Base-by-base conservation (phyloP, 2,888 invertebrate species). In the Latheticus oryzae region DNA sequence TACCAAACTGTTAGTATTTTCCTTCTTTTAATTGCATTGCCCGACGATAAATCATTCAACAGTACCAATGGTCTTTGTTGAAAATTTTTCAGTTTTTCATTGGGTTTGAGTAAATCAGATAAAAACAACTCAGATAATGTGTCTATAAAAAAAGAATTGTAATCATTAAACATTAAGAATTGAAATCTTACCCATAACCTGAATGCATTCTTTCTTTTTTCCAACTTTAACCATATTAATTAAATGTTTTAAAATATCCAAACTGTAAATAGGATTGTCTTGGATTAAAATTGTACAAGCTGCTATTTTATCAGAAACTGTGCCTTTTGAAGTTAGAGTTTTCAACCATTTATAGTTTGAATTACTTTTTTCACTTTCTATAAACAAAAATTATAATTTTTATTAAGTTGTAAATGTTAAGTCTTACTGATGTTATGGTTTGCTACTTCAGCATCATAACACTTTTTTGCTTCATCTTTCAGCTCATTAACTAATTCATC, bases 231-330 rank as follows among this genome's bases (percentile, higher is more conserved):
- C 88, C 84, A 89, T 88, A 58, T 83, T 84, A 11, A 95, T 82
- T 7, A 96, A 78, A 68, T 85, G 86, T 51, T 85, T 84, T 12
- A 95, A 75, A 17, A 87, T 85, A 5, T 83, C 77, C 37, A 95
- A 76, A 75, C 89, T 91, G 74, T 90, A 89, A n/a, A 93, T 80
- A 0, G 94, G 92, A 66, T 88, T 89, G 70, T 93, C 89, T 82
- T 94, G 89, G 59, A 95, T 86, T 13, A 89, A 79, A 13, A 96
- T 82, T 3, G 90, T 89, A 55, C 88, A 86, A 0, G 95, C 95
- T 1, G 95, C 94, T 54, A 94, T 85, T 80, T 90, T 91, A 78
- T 96, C 96, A 0, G 88, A 85, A 0, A 88, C 84, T 0, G 95
- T 94, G 62, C 96, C 96, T 65, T 88, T 89, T 5, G 86, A 82